Evolutionary conservation across 2,888 invertebrate species (phyloP), one percentile per base, ranked within the genome.

Genomic region (Cryptus viduatorius): DNA sequence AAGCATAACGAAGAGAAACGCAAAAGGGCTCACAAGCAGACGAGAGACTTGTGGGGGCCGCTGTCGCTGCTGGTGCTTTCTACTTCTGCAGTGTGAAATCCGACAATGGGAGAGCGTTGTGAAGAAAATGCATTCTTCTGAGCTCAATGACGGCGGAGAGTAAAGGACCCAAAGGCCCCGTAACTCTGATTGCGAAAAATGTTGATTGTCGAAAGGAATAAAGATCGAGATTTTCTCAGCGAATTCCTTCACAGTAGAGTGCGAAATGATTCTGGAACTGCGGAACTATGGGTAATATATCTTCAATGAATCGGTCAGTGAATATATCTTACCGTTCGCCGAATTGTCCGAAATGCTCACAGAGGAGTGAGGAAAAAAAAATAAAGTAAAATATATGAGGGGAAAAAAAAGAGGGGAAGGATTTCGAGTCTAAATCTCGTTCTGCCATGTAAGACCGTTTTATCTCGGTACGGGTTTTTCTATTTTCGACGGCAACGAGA

Each of bases 121-220:
- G 69, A 50, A 69, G 48, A 46, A 48, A 69, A 53, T 46, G 29
- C 31, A 50, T 72, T 72, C 72, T 72, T 72, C 29, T n/a, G 46
- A 29, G 53, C 69, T 37, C 16, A 29, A 48, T 53, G 50, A 53
- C 29, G 50, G 10, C 53, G 37, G 56, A 56, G 37, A 65, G 50
- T 29, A 7, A 59, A 59, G 29, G 29, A 29, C 1, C 29, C 5
- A 29, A 29, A 59, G 12, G 29, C 59, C 3, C n/a, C 59, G 59
- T 42, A 50, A 56, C 29, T 59, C 59, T n/a, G 29, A 59, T 59
- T 59, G 31, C 59, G 59, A 59, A 59, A 59, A 59, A 59, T 59
- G 59, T 59, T 59, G 24, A 59, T 59, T 59, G 8, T 19, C 4
- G 16, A 53, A 53, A n/a, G 7, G 16, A 7, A 50, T 16, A 50